Evolutionary conservation across 2,797 vertebrate species (phyloP).

Genomic region (Loriculus beryllinus): DNA sequence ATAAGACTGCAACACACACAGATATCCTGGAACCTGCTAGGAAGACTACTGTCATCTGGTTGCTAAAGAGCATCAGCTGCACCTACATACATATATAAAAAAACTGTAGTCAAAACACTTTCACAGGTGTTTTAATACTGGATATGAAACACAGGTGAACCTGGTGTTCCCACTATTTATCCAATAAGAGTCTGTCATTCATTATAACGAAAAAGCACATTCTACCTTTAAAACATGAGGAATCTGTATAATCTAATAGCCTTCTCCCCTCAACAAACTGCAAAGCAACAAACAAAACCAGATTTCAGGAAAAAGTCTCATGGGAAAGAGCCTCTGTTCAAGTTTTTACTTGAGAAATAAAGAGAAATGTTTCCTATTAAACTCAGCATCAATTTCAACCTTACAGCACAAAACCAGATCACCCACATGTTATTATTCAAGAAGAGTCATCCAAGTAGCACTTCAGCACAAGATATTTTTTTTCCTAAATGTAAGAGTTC

Average conservation of each 20-base stretch:
- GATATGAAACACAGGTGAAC: neutral
- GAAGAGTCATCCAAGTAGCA: neutral
- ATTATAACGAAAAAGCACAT: neutral
- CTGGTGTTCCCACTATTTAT: neutral
- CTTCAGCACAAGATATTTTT: neutral
- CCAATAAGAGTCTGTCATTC: neutral
- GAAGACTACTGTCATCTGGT: neutral
- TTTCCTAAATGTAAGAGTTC: neutral
- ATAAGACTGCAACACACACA: neutral
- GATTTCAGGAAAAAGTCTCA: neutral
- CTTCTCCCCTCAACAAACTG: neutral
- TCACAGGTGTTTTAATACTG: neutral
- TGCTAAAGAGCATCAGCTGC: neutral
- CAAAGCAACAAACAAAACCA: neutral
- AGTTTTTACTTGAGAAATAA: neutral
- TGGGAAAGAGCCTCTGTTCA: neutral
- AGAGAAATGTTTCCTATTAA: neutral
- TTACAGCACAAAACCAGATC: neutral
- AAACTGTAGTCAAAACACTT: neutral
- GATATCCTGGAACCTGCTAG: neutral
- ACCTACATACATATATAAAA: rapidly evolving
- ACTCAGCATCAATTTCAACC: neutral
- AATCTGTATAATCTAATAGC: neutral
- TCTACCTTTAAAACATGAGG: neutral
- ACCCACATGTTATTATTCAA: rapidly evolving